Percentiles rank a stretch among this genome's conserved stretches.
Evolutionary conservation across 1,140 invertebrate species (phyloP).

Genomic region (Mercenaria mercenaria): DNA sequence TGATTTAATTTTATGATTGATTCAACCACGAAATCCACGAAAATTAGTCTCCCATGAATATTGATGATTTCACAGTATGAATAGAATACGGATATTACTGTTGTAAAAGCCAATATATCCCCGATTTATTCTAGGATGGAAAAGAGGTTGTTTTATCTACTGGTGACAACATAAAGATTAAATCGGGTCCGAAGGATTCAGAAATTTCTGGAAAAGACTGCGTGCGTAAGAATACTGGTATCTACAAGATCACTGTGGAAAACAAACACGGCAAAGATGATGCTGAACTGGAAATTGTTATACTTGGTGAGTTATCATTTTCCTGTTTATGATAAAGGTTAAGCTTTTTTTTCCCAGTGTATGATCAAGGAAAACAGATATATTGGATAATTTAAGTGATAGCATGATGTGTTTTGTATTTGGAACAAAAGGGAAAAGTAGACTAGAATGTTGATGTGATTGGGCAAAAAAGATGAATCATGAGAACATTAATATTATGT

Average conservation of each 20-base stretch:
- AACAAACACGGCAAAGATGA: conserved; percentile 98
- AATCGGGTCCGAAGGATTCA: conserved; percentile 72
- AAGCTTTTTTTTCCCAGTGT: background rate
- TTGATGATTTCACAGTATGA: too few relatives aligned
- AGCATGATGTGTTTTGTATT: too few relatives aligned
- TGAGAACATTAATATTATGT: too few relatives aligned
- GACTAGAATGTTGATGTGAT: too few relatives aligned
- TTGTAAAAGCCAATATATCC: too few relatives aligned
- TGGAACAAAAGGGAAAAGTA: too few relatives aligned
- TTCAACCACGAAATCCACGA: too few relatives aligned
- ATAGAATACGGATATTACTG: too few relatives aligned
- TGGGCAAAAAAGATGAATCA: too few relatives aligned
- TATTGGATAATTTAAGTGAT: background rate
- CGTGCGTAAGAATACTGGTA: conserved; percentile 96
- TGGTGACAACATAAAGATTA: conserved; percentile 71
- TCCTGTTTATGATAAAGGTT: too few relatives aligned
- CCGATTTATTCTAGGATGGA: conserved; percentile 76
- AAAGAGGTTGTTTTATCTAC: conserved; percentile 69
- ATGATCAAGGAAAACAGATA: background rate
- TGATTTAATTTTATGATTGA: too few relatives aligned
- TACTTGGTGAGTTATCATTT: conserved; percentile 91
- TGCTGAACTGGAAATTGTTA: conserved; percentile 97
- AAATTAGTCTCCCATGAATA: too few relatives aligned
- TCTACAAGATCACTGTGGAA: conserved; percentile 97
- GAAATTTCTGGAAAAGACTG: conserved; percentile 95